A percentile compares a stretch with the other conserved stretches of the same genome.
These are phyloP conservation scores for Tautogolabrus adspersus DNA, from an alignment of 2,113 vertebrate genomes.

Conservation along the genomic window DNA sequence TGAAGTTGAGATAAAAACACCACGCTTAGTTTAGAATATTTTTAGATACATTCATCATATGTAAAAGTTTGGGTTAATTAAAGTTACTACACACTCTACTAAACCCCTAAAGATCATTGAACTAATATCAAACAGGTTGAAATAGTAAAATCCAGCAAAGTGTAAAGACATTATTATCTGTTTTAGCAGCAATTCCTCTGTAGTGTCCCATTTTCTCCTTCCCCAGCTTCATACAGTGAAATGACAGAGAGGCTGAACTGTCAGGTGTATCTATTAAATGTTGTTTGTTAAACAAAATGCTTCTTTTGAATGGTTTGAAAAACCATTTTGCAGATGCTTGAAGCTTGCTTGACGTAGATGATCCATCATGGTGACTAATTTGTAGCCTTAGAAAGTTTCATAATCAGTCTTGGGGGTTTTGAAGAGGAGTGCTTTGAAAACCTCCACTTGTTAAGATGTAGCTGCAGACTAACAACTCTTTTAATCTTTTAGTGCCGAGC, in stretches of 20 bases:
- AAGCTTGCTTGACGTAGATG: slow-evolving; percentile 13
- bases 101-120: too few species aligned
- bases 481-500: slow-evolving; percentile 25
- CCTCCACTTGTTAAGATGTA: background rate
- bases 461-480: slow-evolving; percentile 12
- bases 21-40: background rate
- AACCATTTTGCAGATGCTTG: slow-evolving; percentile 15
- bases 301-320: slow-evolving; percentile 33
- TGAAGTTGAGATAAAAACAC: background rate
- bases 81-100: too few species aligned
- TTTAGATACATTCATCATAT: background rate
- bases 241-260: background rate
- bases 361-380: slow-evolving; percentile 19
- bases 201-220: background rate
- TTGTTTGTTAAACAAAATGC: background rate
- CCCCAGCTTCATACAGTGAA: background rate
- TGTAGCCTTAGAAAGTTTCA: slow-evolving; percentile 31
- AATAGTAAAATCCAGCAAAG: too few species aligned
- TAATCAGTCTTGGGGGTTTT: background rate
- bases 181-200: background rate
- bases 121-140: too few species aligned
- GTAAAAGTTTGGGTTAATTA: too few species aligned
- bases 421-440: background rate
- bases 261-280: background rate
- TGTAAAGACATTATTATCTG: background rate